Conservation (phyloP, 2,113 vertebrate genomes). For the Pavo muticus region DNA sequence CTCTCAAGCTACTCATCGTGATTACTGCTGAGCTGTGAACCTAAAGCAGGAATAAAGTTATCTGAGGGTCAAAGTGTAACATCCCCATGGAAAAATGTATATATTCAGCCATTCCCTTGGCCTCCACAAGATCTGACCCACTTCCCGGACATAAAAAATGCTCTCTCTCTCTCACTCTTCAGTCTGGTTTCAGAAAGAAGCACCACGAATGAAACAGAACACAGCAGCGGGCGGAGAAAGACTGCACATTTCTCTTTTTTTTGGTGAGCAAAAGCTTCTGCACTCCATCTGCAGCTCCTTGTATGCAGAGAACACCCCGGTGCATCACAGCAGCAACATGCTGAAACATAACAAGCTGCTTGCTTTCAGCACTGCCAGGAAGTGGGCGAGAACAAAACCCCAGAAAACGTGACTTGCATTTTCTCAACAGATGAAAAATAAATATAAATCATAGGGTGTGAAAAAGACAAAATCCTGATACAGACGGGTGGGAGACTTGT, state of each 20-base stretch:
- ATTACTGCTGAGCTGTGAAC: background rate
- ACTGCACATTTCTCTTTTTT: background rate
- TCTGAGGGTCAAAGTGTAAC: background rate
- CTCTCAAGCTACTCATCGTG: background rate
- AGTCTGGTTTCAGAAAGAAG: background rate
- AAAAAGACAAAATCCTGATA: constrained; percentile 17
- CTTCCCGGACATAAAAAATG: background rate
- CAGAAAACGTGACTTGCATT: constrained; percentile 29
- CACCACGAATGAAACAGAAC: background rate
- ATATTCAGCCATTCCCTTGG: background rate
- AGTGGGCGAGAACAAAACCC: constrained; percentile 44
- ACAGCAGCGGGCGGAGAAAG: background rate
- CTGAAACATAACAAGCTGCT: constrained; percentile 51
- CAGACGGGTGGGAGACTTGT: constrained; percentile 40
- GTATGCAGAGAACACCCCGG: background rate
- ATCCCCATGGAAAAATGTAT: background rate
- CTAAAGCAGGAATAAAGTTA: background rate
- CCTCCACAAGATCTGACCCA: background rate
- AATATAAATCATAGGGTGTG: constrained; percentile 15
- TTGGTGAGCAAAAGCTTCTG: constrained; percentile 15
- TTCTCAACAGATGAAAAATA: constrained; percentile 44
- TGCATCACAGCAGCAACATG: background rate
- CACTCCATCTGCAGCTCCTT: constrained; percentile 39
- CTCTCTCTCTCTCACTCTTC: background rate
- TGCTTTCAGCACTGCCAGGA: constrained; percentile 51